Percentiles rank a stretch among this genome's conserved stretches.
Conservation (phyloP, 2,113 vertebrate species). For the Xiphophorus hellerii region DNA sequence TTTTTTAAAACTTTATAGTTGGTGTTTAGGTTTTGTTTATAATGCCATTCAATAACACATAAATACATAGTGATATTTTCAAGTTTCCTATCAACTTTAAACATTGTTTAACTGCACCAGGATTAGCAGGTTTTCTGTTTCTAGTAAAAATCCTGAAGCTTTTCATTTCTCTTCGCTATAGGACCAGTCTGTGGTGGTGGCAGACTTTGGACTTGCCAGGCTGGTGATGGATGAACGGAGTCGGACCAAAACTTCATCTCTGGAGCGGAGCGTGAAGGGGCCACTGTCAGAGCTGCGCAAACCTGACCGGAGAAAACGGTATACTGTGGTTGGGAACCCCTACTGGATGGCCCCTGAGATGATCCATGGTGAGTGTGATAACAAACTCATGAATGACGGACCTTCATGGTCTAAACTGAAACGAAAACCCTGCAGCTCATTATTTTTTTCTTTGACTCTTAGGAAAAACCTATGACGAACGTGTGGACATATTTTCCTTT, state of each 20-base stretch:
- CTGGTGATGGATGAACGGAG: conserved; percentile 88
- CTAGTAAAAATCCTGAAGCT: not conserved
- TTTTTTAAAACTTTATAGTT: too few relatives aligned
- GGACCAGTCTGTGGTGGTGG: conserved; percentile 89
- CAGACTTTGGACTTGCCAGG: conserved; percentile 93
- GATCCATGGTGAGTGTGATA: conserved; percentile 87
- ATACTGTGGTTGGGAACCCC: conserved; percentile 96
- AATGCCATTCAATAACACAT: too few relatives aligned
- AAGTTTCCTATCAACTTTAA: too few relatives aligned
- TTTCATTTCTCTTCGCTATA: conserved; percentile 27
- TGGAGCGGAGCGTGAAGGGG: conserved; percentile 50
- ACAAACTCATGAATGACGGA: not conserved
- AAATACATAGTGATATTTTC: too few relatives aligned
- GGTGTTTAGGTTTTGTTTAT: too few relatives aligned
- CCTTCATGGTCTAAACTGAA: not conserved
- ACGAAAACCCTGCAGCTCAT: not conserved
- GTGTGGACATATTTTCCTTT: conserved; percentile 96
- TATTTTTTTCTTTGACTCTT: not conserved
- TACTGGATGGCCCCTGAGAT: conserved; percentile 99
- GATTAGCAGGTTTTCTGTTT: too few relatives aligned
- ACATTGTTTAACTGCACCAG: too few relatives aligned
- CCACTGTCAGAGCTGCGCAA: conserved; percentile 84
- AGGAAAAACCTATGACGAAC: conserved; percentile 96
- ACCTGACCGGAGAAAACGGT: conserved; percentile 89
- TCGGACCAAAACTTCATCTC: conserved; percentile 61